Conservation (phyloP, 53 echinoderm and acorn worm genomes). For the Apostichopus leukothele region DNA sequence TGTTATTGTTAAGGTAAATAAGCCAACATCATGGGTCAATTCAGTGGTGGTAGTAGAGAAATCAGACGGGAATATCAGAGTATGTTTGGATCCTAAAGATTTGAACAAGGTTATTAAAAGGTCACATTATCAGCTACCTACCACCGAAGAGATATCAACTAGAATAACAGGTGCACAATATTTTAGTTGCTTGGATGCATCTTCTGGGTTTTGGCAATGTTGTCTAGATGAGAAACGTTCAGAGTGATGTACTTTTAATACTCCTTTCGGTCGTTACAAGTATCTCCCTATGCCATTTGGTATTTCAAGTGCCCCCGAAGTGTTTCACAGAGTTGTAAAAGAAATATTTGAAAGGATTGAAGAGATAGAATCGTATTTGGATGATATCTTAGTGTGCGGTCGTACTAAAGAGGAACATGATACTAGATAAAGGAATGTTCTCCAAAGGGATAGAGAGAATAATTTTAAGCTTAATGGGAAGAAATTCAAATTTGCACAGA, state of each 20-base stretch:
- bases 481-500: constrained; percentile 17
- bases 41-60: constrained; percentile 61
- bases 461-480: neutral
- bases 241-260: constrained; percentile 7
- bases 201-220: constrained; percentile 59
- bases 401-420: neutral
- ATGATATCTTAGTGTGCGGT: neutral
- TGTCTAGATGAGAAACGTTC: constrained; percentile 32
- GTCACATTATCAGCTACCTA: constrained; percentile 55
- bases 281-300: constrained; percentile 9
- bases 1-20: constrained; percentile 45
- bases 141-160: constrained; percentile 44
- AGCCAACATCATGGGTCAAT: constrained; percentile 63
- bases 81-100: constrained; percentile 62
- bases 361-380: constrained; percentile 3
- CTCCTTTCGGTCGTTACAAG: neutral
- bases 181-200: constrained; percentile 56
- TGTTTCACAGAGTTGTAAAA: constrained; percentile 2
- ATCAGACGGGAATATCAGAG: constrained; percentile 49
- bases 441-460: constrained; percentile 8
- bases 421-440: neutral
- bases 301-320: constrained; percentile 1
- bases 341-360: constrained; percentile 14
- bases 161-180: constrained; percentile 54
- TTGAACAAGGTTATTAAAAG: constrained; percentile 51